A percentile compares a stretch with the other conserved stretches of the same genome.
Evolutionary conservation across 2,113 vertebrate species (phyloP).

Genomic region (Brienomyrus longianalis): DNA sequence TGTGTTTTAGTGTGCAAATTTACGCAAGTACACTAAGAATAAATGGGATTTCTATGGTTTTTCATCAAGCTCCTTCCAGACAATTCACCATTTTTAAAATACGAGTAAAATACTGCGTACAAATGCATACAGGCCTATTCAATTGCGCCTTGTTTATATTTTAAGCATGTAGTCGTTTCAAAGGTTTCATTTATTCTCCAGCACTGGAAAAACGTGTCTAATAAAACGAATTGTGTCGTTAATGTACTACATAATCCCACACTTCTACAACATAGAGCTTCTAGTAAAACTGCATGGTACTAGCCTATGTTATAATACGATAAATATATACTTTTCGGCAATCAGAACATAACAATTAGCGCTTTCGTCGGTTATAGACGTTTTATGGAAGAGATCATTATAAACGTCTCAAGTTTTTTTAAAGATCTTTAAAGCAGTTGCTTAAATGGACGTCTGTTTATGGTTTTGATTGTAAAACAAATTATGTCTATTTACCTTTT

Average conservation of each 20-base stretch:
- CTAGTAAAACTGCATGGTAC: neutral
- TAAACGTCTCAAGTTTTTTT: neutral
- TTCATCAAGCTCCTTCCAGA: neutral
- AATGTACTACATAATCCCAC: neutral
- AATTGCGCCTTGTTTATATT: neutral
- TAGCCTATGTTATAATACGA: neutral
- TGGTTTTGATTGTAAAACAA: neutral
- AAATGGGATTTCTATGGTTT: neutral
- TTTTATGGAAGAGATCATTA: neutral
- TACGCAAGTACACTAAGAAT: neutral
- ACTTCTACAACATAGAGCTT: neutral
- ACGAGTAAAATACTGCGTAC: neutral
- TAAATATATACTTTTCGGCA: neutral
- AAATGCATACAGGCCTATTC: neutral
- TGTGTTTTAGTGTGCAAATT: neutral
- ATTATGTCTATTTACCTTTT: conserved; percentile 5
- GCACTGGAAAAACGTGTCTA: neutral
- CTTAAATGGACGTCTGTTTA: neutral
- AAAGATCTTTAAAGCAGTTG: neutral
- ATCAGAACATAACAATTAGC: neutral
- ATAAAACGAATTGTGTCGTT: neutral
- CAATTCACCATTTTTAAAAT: neutral
- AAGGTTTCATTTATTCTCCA: neutral
- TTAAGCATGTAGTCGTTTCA: neutral
- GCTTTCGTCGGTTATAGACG: neutral